phyloP scores from a whole-genome alignment of 2,113 vertebrate genomes.

The Pogonocichla stellata region DNA sequence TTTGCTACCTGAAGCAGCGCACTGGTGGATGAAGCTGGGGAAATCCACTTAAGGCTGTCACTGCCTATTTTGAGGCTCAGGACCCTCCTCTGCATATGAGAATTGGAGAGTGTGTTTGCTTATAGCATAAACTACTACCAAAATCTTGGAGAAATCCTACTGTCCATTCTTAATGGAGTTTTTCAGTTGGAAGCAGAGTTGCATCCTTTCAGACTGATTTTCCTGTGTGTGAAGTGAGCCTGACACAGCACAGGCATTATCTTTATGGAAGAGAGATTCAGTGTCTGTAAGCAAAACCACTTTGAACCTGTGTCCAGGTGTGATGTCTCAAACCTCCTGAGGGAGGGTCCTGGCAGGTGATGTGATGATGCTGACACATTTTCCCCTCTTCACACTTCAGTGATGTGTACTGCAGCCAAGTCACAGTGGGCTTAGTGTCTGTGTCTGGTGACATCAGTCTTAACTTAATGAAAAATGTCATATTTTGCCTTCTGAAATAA shows the following conservation, averaged over 20 bases:
- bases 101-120: neutral
- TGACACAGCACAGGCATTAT: accelerated
- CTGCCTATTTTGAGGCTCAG: neutral
- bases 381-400: neutral
- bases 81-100: neutral
- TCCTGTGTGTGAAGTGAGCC: neutral
- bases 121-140: neutral
- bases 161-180: neutral
- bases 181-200: neutral
- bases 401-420: neutral
- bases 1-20: neutral
- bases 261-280: neutral
- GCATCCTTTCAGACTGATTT: neutral
- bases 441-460: neutral
- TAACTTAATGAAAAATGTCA: neutral
- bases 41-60: neutral
- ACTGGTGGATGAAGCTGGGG: neutral
- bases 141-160: neutral
- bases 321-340: neutral
- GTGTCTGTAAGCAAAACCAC: neutral
- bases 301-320: accelerated
- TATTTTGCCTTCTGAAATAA: neutral
- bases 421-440: neutral
- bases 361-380: neutral
- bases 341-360: neutral